phyloP scores from a whole-genome alignment of 2,888 invertebrate species.

The Lucinisca nassula region DNA sequence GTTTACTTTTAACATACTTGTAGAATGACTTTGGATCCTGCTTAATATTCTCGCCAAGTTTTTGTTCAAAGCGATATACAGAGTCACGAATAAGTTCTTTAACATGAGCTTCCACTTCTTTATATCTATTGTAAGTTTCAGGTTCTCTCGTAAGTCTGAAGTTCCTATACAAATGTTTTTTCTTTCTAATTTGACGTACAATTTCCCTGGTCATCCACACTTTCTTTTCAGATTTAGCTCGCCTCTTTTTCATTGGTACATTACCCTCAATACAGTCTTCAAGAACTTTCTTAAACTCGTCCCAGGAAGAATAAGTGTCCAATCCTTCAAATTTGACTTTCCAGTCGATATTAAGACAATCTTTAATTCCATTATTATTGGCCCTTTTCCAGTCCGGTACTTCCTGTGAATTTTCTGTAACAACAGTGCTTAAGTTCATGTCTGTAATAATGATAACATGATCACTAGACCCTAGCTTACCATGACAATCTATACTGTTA shows the following conservation, averaged over 20 bases:
- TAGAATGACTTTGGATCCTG: conserved; percentile 21
- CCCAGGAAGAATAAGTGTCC: neutral
- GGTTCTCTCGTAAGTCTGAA: conserved; percentile 26
- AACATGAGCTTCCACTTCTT: conserved; percentile 24
- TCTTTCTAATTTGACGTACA: neutral
- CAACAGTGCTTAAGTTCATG: neutral
- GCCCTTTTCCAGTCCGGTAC: conserved; percentile 14
- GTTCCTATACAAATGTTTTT: conserved; percentile 15
- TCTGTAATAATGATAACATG: conserved; percentile 8
- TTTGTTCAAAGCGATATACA: conserved; percentile 6
- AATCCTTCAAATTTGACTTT: neutral
- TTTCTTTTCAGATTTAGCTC: conserved; percentile 12
- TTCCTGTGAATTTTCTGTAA: neutral
- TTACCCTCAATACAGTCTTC: neutral
- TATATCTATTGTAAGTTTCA: conserved; percentile 17
- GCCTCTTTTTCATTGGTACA: neutral
- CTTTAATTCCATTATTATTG: neutral
- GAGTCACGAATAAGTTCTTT: neutral
- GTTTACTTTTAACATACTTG: conserved; percentile 25
- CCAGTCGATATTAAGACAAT: neutral
- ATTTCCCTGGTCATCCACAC: conserved; percentile 18
- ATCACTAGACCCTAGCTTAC: conserved; percentile 22
- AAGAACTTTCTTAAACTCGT: neutral
- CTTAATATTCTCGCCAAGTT: neutral
- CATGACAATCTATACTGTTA: neutral